Evolutionary conservation across 1,140 invertebrate genomes (phyloP).

Genomic region (Octopus sinensis): DNA sequence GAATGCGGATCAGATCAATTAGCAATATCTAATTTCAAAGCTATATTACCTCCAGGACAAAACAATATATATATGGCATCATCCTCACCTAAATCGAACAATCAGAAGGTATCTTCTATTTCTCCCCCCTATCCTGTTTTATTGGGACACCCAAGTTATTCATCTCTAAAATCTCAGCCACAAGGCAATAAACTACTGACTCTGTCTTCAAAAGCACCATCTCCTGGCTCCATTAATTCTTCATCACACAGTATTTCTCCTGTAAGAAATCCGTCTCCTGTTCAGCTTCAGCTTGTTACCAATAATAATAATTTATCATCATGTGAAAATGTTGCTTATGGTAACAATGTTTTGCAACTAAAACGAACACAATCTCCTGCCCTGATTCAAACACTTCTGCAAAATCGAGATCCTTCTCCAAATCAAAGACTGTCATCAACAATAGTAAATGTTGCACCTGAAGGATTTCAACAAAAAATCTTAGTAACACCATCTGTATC

Average conservation of each 20-base stretch:
- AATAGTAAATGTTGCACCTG: not conserved
- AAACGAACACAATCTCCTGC: slow-evolving; percentile 2
- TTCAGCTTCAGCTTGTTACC: not conserved
- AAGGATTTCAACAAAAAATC: slow-evolving; percentile 5
- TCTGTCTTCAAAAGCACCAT: not conserved
- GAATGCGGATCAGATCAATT: not conserved
- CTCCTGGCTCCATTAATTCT: not conserved
- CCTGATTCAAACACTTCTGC: not conserved
- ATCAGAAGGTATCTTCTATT: not conserved
- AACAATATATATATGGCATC: not conserved
- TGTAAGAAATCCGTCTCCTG: not conserved
- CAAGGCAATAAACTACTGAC: not conserved
- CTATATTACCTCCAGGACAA: not conserved
- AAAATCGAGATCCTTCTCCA: not conserved
- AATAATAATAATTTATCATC: not conserved
- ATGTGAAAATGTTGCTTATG: not conserved
- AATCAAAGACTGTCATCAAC: slow-evolving; percentile 1
- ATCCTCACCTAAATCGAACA: not conserved
- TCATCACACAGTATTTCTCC: not conserved
- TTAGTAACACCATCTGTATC: not conserved
- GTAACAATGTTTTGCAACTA: not conserved
- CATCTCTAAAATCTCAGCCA: not conserved
- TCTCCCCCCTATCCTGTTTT: not conserved
- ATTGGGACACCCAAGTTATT: not conserved
- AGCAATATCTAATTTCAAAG: not conserved